phyloP scores from a whole-genome alignment of 1,140 invertebrate species.

The Lordiphosa stackelbergi region DNA sequence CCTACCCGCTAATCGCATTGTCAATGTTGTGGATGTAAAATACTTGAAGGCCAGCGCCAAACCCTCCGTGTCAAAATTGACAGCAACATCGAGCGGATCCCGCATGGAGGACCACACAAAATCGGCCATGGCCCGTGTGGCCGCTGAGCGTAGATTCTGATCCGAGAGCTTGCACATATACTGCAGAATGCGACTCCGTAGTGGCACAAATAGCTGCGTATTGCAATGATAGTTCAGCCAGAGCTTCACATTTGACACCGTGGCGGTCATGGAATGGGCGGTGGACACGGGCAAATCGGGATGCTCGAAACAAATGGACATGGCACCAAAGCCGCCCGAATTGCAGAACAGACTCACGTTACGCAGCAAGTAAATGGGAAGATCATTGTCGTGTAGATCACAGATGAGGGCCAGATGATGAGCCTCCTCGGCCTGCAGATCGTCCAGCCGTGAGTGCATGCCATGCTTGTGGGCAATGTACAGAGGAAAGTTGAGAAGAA shows the following conservation, averaged over 20 bases:
- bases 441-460: constrained; percentile 85
- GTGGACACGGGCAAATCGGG: constrained; percentile 89
- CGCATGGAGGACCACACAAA: constrained; percentile 96
- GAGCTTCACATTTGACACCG: constrained; percentile 94
- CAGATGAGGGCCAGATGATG: constrained; percentile 89
- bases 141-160: constrained; percentile 90
- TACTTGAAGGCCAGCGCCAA: constrained; percentile 95
- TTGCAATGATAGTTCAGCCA: constrained; percentile 95
- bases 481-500: constrained; percentile 92
- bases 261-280: constrained; percentile 92
- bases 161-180: constrained; percentile 96
- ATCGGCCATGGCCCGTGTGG: constrained; percentile 94
- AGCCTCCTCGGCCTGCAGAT: constrained; percentile 87
- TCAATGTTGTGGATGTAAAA: constrained; percentile 94
- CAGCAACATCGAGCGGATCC: constrained; percentile 90
- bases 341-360: constrained; percentile 95
- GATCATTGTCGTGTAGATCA: constrained; percentile 94
- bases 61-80: constrained; percentile 92
- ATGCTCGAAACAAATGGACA: constrained; percentile 90
- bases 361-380: constrained; percentile 90
- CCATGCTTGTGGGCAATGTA: constrained; percentile 95
- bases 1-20: constrained; percentile 89
- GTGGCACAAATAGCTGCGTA: constrained; percentile 90
- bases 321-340: constrained; percentile 89
- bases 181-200: constrained; percentile 89